Percentiles rank a stretch among this genome's conserved stretches.
phyloP scores from a whole-genome alignment of 2,888 invertebrate genomes.

The Buathra laborator region DNA sequence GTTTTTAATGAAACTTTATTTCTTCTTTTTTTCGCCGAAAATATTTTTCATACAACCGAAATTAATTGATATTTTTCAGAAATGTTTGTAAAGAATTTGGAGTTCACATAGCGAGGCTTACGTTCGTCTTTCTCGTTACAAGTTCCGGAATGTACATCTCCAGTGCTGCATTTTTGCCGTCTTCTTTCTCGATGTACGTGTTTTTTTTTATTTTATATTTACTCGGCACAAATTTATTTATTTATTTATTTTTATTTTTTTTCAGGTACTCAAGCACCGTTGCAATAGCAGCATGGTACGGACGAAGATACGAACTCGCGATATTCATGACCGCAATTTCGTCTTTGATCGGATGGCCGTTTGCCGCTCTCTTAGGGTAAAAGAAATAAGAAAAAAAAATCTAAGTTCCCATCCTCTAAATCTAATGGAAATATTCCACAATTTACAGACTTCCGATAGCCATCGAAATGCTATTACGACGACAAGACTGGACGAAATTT shows the following conservation, averaged over 20 bases:
- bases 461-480: constrained; percentile 91
- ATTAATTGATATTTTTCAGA: constrained; percentile 86
- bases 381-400: constrained; percentile 24
- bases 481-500: constrained; percentile 89
- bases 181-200: constrained; percentile 94
- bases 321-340: constrained; percentile 94
- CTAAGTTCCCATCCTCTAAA: neutral
- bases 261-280: constrained; percentile 91
- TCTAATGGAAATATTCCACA: neutral
- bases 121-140: constrained; percentile 92
- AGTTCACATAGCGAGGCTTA: constrained; percentile 94
- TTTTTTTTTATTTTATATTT: constrained; percentile 31
- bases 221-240: neutral
- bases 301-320: constrained; percentile 91
- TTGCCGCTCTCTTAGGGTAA: constrained; percentile 96
- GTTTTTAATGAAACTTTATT: no score
- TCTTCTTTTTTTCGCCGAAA: neutral
- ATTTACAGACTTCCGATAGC: constrained; percentile 91
- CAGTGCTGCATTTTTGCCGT: constrained; percentile 95
- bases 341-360: constrained; percentile 96
- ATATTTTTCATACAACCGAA: constrained; percentile 1
- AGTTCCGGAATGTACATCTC: constrained; percentile 97
- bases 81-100: constrained; percentile 96
- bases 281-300: constrained; percentile 96
- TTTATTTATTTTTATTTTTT: neutral